phyloP scores from a whole-genome alignment of 1,140 invertebrate species.

The Coelopa frigida region DNA sequence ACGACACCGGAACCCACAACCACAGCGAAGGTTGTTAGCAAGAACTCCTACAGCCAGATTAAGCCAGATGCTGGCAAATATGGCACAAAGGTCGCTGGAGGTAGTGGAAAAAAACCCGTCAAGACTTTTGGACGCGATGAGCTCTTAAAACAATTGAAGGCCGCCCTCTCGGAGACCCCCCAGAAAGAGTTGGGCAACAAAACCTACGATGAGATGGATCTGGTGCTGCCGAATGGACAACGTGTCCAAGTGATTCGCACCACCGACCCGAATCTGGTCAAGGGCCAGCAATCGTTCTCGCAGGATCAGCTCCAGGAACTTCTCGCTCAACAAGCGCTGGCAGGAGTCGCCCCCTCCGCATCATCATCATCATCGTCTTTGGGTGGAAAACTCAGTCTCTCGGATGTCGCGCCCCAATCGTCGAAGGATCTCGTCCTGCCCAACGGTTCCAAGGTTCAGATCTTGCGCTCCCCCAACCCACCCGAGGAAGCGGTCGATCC shows the following conservation, averaged over 20 bases:
- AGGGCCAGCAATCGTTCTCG: conserved; percentile 37
- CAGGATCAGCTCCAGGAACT: conserved; percentile 35
- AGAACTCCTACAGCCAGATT: conserved; percentile 32
- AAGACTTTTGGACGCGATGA: conserved; percentile 50
- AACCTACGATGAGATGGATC: conserved; percentile 64
- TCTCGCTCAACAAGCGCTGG: conserved; percentile 33
- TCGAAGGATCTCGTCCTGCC: conserved; percentile 63
- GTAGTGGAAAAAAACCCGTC: conserved; percentile 33
- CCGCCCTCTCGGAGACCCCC: conserved; percentile 59
- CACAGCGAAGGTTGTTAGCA: conserved; percentile 17
- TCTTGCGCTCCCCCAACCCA: conserved; percentile 57
- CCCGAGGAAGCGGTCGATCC: conserved; percentile 26
- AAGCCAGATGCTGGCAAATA: conserved; percentile 36
- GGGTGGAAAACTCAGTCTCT: conserved; percentile 25
- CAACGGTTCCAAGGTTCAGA: conserved; percentile 65
- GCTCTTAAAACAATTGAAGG: conserved; percentile 61
- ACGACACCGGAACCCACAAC: conserved; percentile 26
- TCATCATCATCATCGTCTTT: too few species aligned
- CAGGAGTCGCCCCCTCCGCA: neutral
- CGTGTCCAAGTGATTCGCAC: conserved; percentile 64
- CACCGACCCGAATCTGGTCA: conserved; percentile 55
- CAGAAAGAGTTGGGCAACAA: conserved; percentile 55
- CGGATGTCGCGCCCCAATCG: conserved; percentile 33
- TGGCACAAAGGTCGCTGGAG: conserved; percentile 27
- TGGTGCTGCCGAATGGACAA: conserved; percentile 65